A percentile compares a stretch with the other conserved stretches of the same genome.
Conservation (phyloP, 1,140 invertebrate genomes). For the Aphidius ervi region DNA sequence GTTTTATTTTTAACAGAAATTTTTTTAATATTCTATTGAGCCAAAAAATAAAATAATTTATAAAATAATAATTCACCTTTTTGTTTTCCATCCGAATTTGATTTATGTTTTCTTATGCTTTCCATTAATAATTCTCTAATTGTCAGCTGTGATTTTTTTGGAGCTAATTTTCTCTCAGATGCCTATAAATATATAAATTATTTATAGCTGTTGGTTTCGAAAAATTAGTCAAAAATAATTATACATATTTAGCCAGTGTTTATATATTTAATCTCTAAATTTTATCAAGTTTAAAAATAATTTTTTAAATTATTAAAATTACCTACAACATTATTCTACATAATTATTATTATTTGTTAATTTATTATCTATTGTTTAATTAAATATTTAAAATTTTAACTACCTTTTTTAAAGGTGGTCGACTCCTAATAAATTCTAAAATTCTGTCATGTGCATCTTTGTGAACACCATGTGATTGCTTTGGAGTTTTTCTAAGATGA, state of each 20-base stretch:
- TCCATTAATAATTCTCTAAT: constrained; percentile 83
- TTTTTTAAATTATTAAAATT: too few species aligned
- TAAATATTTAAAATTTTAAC: constrained; percentile 23
- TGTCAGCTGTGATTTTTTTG: constrained; percentile 65
- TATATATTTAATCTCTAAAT: too few species aligned
- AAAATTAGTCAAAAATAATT: too few species aligned
- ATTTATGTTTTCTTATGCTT: constrained; percentile 78
- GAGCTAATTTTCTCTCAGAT: constrained; percentile 81
- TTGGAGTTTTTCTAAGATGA: constrained; percentile 65
- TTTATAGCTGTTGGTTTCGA: too few species aligned
- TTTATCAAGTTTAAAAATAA: too few species aligned
- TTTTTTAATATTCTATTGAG: background rate
- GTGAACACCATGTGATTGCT: constrained; percentile 68
- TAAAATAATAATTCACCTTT: constrained; percentile 15
- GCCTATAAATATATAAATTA: constrained; percentile 54
- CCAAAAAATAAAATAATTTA: background rate
- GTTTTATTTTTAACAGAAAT: background rate
- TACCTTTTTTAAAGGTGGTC: constrained; percentile 90
- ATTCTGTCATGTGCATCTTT: constrained; percentile 94
- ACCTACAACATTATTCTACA: constrained; percentile 5
- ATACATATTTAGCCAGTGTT: too few species aligned
- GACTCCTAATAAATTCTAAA: constrained; percentile 91
- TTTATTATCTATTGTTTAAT: background rate
- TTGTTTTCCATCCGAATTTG: constrained; percentile 38
- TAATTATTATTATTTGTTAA: constrained; percentile 16